Base-by-base conservation (phyloP, 2,113 vertebrate species). In the Eublepharis macularius region DNA sequence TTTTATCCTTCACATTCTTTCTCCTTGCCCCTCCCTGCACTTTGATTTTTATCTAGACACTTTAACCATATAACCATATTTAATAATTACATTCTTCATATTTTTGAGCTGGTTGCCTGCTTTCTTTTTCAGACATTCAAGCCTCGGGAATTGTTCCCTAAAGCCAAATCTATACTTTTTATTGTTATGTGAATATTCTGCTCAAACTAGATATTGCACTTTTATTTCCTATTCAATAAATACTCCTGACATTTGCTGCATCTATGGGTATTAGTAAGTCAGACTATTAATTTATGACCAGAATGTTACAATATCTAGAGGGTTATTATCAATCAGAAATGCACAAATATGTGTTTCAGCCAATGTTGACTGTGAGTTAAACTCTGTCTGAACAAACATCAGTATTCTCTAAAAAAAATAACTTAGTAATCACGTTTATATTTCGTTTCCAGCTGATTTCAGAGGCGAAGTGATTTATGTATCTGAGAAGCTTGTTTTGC, bases 161-260 rank as follows among this genome's bases (percentile, higher is more conserved):
- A 81, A 94, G 96, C 91, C 91, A 93, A 90, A 96, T 94, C 95
- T 89, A 93, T 94, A 95, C 82, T 87, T 94, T 94, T 91, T 92
- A 93, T 88, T 91, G 91, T 91, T 91, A 94, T 92, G 92, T 92
- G 93, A 95, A 94, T 94, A 92, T 93, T 94, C 90, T 92, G 88
- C 74, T 88, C 72, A 90, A 88, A 91, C 86, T 60, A 92, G 85
- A 89, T 94, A 94, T 87, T 90, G 82, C 78, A 63, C 1, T 94
- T 95, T 94, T 91, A 91, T 88, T 91, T 95, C 88, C 88, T 76
- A 66, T 89, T 94, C 94, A 85, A 89, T 94, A 94, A 90, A 94
- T 93, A 91, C 83, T 83, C 63, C 81, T 89, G 83, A 60, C 81
- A 83, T 86, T 60, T 82, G 81, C 87, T 85, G 51, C 79, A 85